phyloP scores from a whole-genome alignment of 1,140 invertebrate species.

The Aleiodes sp. region DNA sequence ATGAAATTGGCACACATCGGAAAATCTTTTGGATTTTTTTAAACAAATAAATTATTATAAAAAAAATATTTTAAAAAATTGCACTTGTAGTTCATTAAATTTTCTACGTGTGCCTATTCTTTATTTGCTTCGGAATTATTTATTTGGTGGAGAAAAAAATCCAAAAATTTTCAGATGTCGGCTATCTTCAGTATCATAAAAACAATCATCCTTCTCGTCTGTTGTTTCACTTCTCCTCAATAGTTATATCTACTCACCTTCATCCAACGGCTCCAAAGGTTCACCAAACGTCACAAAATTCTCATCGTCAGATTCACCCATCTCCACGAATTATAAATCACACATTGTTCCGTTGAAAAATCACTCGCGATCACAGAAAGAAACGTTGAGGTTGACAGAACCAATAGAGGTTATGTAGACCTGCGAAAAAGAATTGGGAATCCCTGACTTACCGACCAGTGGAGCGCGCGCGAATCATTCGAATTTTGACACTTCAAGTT shows the following conservation, averaged over 20 bases:
- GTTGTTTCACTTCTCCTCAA: not conserved
- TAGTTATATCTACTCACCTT: constrained; percentile 75
- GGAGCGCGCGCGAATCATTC: not conserved
- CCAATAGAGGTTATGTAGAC: not conserved
- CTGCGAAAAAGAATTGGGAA: not conserved
- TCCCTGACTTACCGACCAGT: not conserved
- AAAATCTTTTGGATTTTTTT: no score
- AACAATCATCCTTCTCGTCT: no score
- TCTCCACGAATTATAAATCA: constrained; percentile 37
- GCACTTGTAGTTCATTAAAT: no score
- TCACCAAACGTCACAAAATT: constrained; percentile 78
- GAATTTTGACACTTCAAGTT: not conserved
- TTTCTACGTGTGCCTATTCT: no score
- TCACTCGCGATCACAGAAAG: no score
- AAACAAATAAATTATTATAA: no score
- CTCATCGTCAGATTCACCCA: constrained; percentile 66
- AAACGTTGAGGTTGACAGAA: not conserved
- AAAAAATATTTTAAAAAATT: no score
- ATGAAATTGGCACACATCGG: no score
- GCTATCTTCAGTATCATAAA: no score
- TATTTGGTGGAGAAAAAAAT: no score
- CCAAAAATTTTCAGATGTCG: no score
- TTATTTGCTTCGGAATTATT: no score
- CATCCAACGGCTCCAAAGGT: constrained; percentile 78
- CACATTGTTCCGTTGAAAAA: not conserved